phyloP scores from a whole-genome alignment of 1,140 invertebrate genomes.

The Drosophila pruinosa region DNA sequence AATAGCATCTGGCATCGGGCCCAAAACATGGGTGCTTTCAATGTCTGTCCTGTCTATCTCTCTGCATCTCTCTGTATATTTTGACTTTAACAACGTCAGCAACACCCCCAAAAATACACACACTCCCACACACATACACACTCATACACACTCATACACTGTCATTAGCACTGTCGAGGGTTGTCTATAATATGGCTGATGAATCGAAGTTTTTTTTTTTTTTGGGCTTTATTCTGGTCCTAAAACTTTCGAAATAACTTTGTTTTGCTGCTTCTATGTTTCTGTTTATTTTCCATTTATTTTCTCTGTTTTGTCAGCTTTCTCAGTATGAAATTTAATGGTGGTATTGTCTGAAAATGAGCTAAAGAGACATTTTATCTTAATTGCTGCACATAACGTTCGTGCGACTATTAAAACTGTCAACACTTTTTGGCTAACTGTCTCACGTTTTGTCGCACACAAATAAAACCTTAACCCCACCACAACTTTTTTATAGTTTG shows the following conservation, averaged over 20 bases:
- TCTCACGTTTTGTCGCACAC: slow-evolving; percentile 19
- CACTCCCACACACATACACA: slow-evolving; percentile 30
- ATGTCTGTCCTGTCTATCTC: slow-evolving; percentile 10
- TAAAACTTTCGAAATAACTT: slow-evolving; percentile 30
- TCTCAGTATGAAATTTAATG: slow-evolving; percentile 19
- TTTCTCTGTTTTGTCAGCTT: background rate
- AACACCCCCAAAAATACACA: slow-evolving; percentile 62
- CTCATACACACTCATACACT: slow-evolving; percentile 30
- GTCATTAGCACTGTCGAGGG: slow-evolving; percentile 75
- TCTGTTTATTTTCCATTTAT: background rate
- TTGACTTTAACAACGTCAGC: slow-evolving; percentile 78
- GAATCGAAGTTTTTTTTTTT: slow-evolving; percentile 25
- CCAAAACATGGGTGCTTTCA: slow-evolving; percentile 9
- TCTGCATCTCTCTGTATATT: slow-evolving; percentile 59
- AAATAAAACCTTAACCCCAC: background rate
- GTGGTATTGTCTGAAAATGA: slow-evolving; percentile 8
- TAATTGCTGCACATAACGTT: slow-evolving; percentile 25
- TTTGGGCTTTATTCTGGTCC: slow-evolving; percentile 24
- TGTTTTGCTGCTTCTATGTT: slow-evolving; percentile 11
- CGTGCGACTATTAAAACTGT: slow-evolving; percentile 33
- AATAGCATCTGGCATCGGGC: slow-evolving; percentile 32
- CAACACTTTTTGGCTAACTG: slow-evolving; percentile 37
- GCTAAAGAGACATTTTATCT: slow-evolving; percentile 41
- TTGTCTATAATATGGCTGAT: slow-evolving; percentile 47
- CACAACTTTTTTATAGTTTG: background rate